Evolutionary conservation across 2,888 invertebrate genomes (phyloP), one percentile per base, ranked within the genome.

Genomic region (Lutraria lutraria): DNA sequence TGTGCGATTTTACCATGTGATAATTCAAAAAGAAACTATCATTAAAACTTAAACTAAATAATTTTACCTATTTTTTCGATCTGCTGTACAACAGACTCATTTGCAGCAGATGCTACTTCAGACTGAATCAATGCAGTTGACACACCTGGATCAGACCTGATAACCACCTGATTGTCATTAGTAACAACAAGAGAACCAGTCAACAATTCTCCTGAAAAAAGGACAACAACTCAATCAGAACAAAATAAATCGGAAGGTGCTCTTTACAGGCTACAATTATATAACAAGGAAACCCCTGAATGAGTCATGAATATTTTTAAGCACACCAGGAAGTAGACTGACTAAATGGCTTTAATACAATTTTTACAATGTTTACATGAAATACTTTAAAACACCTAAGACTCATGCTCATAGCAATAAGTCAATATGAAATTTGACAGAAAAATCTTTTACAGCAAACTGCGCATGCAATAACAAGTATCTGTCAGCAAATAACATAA

Each of bases 181-280:
- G 68, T 43, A 34, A 60, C 68, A 21, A 86, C 54, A 80, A 86
- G 56, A 21, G 80, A 34, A 29, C 56, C 81, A 25, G 80, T 29
- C 25, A 86, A 80, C 60, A 86, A 60, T 60, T 86, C 79, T 25
- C 86, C 86, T 86, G 31, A 21, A 81, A 81, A 31, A 43, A 21
- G 15, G 53, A 31, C 21, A n/a, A 76, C 31, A n/a, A 31, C n/a
- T 43, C 43, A 43, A 2, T 19, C 76, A 31, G 76, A 21, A n/a
- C 21, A 31, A 25, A 76, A n/a, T 10, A 31, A 6, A 76, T 76
- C 43, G 8, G 8, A 43, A n/a, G n/a, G n/a, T n/a, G n/a, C n/a
- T n/a, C n/a, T n/a, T 29, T 72, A n/a, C n/a, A n/a, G n/a, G n/a
- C n/a, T n/a, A n/a, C n/a, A n/a, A n/a, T n/a, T n/a, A n/a, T n/a